Evolutionary conservation across 2,797 vertebrate species (phyloP), one percentile per base, ranked within the genome.

Genomic region (Chanos chanos): DNA sequence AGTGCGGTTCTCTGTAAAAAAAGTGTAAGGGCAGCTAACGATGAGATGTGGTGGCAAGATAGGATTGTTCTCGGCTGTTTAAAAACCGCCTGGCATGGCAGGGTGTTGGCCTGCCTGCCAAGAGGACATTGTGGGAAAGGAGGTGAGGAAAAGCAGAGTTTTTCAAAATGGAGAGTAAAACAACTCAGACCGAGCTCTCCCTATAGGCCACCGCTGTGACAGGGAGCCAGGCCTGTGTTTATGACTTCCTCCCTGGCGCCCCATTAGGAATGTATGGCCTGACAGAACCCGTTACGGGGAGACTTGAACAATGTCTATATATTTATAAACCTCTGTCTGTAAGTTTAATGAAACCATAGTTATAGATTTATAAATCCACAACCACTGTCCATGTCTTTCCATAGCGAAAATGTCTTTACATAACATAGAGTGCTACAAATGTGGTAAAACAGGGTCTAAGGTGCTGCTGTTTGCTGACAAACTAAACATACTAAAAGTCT

Each of bases 91-190:
- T 40, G 3, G 7, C 25, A 43, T 54, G 45, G n/a, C 49, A 37
- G 40, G 36, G 16, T 41, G 43, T 49, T 28, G 57, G 19, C 22
- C 43, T n/a, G 28, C 13, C 44, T 7, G 5, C 52, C 27, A 33
- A 51, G 67, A 68, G 51, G 27, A 57, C 61, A 62, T 69, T 71
- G 69, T 77, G 78, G 65, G 72, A 73, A 72, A 61, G 54, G 24
- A 33, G 13, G 58, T 28, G 16, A 4, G 48, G 61, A 64, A 49
- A 37, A 19, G 5, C n/a, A 51, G 41, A 59, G 54, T 47, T 40
- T 61, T 59, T 56, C 24, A 25, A 40, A 19, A 39, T 52, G 48
- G 73, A 66, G 33, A 62, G 44, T 53, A 44, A 34, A 27, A 37
- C 57, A 36, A 51, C 28, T 27, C 7, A 25, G 58, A 21, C 47